These are phyloP conservation scores for Synergus laeviventris DNA, from an alignment of 2,888 invertebrate genomes.

Conservation along the genomic window DNA sequence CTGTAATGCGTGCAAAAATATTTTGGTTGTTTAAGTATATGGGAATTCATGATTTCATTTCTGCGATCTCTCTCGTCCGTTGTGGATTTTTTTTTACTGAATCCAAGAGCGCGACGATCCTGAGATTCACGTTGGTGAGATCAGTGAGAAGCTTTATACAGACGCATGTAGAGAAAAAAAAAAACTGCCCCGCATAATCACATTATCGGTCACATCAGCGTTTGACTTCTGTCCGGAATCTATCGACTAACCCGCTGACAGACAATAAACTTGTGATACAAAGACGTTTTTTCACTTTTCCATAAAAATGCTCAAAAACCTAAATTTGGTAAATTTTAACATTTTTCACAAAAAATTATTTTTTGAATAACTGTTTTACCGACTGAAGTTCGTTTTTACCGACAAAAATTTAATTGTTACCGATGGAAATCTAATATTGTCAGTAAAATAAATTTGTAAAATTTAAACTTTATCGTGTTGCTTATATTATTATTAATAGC, in stretches of 20 bases:
- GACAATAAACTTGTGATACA: neutral
- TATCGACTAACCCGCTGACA: neutral
- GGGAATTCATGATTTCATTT: constrained; percentile 28
- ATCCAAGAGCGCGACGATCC: constrained; percentile 38
- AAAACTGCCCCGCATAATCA: constrained; percentile 71
- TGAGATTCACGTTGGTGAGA: constrained; percentile 44
- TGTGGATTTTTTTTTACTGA: constrained; percentile 34
- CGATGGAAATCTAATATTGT: neutral
- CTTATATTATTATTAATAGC: too few relatives aligned
- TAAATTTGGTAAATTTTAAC: neutral
- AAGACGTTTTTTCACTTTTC: neutral
- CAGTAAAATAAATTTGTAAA: too few relatives aligned
- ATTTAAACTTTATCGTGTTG: too few relatives aligned
- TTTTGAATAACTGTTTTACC: neutral
- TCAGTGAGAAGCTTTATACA: constrained; percentile 40
- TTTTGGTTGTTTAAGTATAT: neutral
- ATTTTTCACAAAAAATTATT: neutral
- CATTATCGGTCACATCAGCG: constrained; percentile 70
- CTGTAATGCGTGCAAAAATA: constrained; percentile 14
- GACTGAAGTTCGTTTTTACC: neutral
- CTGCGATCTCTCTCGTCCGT: constrained; percentile 23
- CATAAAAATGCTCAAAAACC: neutral
- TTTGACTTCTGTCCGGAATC: constrained; percentile 63
- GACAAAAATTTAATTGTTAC: neutral
- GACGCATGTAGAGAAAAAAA: constrained; percentile 52